A percentile compares a stretch with the other conserved stretches of the same genome.
phyloP scores from a whole-genome alignment of 2,797 vertebrate species.

The Diglossa cyanea region DNA sequence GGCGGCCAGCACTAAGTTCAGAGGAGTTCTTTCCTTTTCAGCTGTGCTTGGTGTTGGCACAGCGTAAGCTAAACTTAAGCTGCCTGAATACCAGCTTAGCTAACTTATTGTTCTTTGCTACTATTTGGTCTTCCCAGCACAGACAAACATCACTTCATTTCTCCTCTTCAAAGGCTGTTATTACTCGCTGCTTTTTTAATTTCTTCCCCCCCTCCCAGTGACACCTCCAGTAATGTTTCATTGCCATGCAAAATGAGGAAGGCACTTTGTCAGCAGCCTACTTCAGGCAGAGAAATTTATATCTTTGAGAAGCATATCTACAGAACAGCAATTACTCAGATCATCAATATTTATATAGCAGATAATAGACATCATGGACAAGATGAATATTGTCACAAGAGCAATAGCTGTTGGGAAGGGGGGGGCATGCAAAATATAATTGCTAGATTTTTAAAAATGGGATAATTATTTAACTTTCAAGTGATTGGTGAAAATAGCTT shows the following conservation, averaged over 20 bases:
- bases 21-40: not conserved
- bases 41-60: not conserved
- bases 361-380: conserved; percentile 52
- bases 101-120: not conserved
- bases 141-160: not conserved
- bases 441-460: not conserved
- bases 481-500: not conserved
- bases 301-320: conserved; percentile 28
- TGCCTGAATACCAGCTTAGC: not conserved
- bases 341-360: conserved; percentile 65
- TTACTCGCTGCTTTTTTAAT: not conserved
- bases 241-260: not conserved
- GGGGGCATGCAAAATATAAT: not conserved
- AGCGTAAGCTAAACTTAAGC: not conserved
- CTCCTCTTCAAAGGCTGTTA: not conserved
- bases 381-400: conserved; percentile 52
- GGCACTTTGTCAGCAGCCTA: conserved; percentile 34
- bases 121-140: not conserved
- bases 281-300: conserved; percentile 27
- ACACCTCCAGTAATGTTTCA: conserved; percentile 7
- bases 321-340: conserved; percentile 55
- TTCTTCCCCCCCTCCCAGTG: not conserved
- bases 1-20: fast-evolving
- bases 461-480: conserved; percentile 28
- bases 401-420: not conserved